phyloP scores from a whole-genome alignment of 2,797 vertebrate species.

The Phoeniculus purpureus region DNA sequence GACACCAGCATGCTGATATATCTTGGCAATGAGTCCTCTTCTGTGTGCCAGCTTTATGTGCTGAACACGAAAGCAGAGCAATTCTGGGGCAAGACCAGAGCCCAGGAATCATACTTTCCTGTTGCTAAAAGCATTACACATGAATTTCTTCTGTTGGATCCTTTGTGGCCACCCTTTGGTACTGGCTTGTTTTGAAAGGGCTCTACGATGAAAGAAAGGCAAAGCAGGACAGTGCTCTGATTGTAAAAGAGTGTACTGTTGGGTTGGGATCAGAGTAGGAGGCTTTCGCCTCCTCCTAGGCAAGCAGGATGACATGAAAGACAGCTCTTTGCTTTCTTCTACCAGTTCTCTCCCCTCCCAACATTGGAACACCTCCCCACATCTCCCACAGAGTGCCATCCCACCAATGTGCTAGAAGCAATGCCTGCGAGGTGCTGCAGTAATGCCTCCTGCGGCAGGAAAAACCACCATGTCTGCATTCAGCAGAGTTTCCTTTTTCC shows the following conservation, averaged over 20 bases:
- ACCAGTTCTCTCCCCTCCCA: neutral
- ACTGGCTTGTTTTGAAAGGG: neutral
- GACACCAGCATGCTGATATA: fast-evolving
- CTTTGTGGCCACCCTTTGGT: neutral
- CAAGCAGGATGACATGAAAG: neutral
- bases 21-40: neutral
- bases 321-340: neutral
- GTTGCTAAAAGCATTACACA: neutral
- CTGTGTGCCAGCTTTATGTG: neutral
- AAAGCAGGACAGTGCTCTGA: neutral
- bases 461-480: neutral
- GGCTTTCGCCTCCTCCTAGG: neutral
- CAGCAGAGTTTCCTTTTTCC: fast-evolving
- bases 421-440: neutral
- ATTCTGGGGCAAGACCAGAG: neutral
- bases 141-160: neutral
- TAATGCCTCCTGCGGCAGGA: neutral
- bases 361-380: neutral
- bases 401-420: neutral
- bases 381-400: neutral
- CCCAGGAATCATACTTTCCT: neutral
- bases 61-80: neutral
- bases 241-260: neutral
- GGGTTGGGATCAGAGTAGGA: neutral
- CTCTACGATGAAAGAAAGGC: neutral